Conservation (phyloP, 1,140 invertebrate species). For the Bilobella aurantiaca region DNA sequence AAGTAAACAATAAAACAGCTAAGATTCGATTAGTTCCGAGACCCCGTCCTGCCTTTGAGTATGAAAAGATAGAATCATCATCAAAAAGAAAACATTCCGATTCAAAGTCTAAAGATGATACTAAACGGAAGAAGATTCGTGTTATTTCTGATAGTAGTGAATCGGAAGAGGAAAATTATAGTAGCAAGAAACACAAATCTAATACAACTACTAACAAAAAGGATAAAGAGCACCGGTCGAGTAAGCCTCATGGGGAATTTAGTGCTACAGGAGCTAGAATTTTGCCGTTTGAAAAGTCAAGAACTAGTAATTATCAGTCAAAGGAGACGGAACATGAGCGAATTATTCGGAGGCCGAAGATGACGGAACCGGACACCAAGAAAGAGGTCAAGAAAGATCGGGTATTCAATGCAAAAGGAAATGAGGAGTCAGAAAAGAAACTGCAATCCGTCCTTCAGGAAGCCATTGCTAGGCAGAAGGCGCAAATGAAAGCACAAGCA, state of each 20-base stretch:
- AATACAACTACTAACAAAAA: background rate
- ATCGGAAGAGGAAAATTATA: background rate
- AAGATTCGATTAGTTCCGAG: background rate
- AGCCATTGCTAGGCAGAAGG: background rate
- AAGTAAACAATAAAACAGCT: background rate
- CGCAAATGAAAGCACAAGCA: background rate
- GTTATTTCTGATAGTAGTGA: background rate
- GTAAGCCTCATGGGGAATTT: constrained; percentile 6
- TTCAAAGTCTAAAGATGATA: background rate
- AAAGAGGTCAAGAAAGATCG: background rate
- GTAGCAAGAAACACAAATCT: background rate
- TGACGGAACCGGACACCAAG: background rate
- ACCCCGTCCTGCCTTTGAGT: background rate
- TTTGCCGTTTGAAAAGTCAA: constrained; percentile 22
- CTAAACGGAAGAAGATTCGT: background rate
- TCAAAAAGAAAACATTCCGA: background rate
- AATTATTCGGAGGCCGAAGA: background rate
- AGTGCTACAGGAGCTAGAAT: constrained; percentile 16
- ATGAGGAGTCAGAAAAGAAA: background rate
- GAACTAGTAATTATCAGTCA: background rate
- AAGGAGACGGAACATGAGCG: background rate
- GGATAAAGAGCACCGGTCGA: background rate
- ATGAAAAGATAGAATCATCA: background rate
- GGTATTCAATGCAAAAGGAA: background rate
- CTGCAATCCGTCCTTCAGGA: background rate